phyloP scores from a whole-genome alignment of 2,797 vertebrate genomes.

The Staurois parvus region DNA sequence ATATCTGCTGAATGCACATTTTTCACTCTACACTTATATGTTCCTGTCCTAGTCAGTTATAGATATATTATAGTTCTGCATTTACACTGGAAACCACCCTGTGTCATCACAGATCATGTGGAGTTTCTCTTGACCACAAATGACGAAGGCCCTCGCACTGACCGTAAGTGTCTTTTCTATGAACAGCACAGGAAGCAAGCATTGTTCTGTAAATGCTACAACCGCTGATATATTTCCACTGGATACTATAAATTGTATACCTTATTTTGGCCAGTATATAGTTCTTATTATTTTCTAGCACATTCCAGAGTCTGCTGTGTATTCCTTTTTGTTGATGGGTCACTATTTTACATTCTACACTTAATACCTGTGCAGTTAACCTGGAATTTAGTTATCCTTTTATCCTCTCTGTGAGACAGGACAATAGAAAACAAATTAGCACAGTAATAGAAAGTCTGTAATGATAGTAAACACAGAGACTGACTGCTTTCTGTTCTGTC shows the following conservation, averaged over 20 bases:
- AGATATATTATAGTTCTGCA: not conserved
- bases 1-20: not conserved
- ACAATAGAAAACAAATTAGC: constrained; percentile 39
- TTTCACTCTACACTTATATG: not conserved
- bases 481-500: constrained; percentile 29
- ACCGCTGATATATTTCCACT: not conserved
- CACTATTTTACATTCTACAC: not conserved
- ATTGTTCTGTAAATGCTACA: not conserved
- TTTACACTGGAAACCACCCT: not conserved
- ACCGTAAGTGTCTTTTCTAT: not conserved
- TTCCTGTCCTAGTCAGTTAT: not conserved
- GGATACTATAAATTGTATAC: not conserved
- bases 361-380: not conserved
- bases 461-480: constrained; percentile 14
- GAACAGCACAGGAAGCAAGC: not conserved
- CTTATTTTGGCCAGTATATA: not conserved
- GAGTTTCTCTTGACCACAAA: not conserved
- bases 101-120: not conserved
- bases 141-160: not conserved
- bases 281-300: not conserved
- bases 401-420: not conserved
- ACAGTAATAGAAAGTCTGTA: constrained; percentile 24
- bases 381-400: constrained; percentile 14
- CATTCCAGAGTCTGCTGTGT: not conserved
- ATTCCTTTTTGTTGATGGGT: not conserved